A percentile compares a stretch with the other conserved stretches of the same genome.
Conservation (phyloP, 2,888 invertebrate genomes). For the Pogonocherus hispidulus region DNA sequence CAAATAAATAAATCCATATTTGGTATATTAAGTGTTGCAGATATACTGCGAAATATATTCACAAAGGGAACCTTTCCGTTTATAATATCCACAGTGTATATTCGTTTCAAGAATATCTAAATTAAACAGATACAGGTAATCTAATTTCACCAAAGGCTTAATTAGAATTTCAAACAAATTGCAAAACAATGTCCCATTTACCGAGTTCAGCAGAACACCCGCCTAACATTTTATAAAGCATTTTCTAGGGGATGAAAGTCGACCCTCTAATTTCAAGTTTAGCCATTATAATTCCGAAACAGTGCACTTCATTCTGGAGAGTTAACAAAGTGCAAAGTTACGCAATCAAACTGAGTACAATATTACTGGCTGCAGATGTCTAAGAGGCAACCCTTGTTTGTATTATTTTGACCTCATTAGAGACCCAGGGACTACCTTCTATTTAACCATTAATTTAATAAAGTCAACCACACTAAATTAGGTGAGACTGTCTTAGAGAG, state of each 20-base stretch:
- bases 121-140: not conserved
- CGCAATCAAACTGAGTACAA: conserved; percentile 63
- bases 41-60: too few relatives aligned
- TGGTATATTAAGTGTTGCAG: too few relatives aligned
- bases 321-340: conserved; percentile 67
- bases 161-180: conserved; percentile 52
- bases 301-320: conserved; percentile 64
- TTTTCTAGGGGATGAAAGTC: conserved; percentile 57
- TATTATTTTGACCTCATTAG: conserved; percentile 53
- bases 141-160: conserved; percentile 19
- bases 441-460: conserved; percentile 28
- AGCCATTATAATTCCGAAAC: conserved; percentile 66
- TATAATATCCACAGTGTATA: too few relatives aligned
- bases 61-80: too few relatives aligned
- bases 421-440: conserved; percentile 9
- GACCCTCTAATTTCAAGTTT: conserved; percentile 64
- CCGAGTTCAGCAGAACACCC: conserved; percentile 54
- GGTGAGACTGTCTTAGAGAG: not conserved
- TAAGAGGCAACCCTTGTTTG: conserved; percentile 56
- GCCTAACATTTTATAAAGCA: conserved; percentile 57
- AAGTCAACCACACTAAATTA: conserved; percentile 17
- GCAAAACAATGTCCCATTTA: conserved; percentile 59
- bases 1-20: too few relatives aligned
- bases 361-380: conserved; percentile 52
- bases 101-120: too few relatives aligned